These are phyloP conservation scores for Andinoacara biseriatus DNA, from an alignment of 2,113 vertebrate genomes.

Conservation along the genomic window DNA sequence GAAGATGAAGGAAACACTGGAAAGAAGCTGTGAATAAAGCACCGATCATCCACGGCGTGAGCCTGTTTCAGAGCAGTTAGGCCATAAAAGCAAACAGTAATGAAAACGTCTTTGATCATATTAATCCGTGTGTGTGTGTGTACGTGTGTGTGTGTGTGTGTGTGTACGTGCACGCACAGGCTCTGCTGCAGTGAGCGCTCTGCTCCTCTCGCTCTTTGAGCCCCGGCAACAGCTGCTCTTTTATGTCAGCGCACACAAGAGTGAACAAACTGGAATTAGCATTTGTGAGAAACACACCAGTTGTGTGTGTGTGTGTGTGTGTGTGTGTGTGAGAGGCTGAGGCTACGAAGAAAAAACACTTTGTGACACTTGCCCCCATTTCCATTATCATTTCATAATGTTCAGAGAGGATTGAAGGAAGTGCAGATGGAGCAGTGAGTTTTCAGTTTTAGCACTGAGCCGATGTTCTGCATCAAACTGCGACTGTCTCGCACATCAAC, in stretches of 20 bases:
- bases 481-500: neutral
- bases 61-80: constrained; percentile 3
- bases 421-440: constrained; percentile 14
- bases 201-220: constrained; percentile 46
- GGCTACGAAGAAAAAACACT: constrained; percentile 3
- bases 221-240: constrained; percentile 73
- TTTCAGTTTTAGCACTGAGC: constrained; percentile 1
- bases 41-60: neutral
- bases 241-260: constrained; percentile 63
- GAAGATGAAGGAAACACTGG: neutral
- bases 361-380: constrained; percentile 34
- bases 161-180: constrained; percentile 1
- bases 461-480: constrained; percentile 20
- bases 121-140: constrained; percentile 22
- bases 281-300: constrained; percentile 45
- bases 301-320: constrained; percentile 11
- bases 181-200: constrained; percentile 40
- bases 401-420: constrained; percentile 14
- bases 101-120: constrained; percentile 39
- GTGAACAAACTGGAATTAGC: constrained; percentile 71
- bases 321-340: neutral
- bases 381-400: constrained; percentile 50
- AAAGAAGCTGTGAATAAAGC: neutral
- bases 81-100: constrained; percentile 18
- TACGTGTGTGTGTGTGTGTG: constrained; percentile 11